Base-by-base conservation (phyloP, 2,113 vertebrate genomes). In the Sigmodon hispidus region DNA sequence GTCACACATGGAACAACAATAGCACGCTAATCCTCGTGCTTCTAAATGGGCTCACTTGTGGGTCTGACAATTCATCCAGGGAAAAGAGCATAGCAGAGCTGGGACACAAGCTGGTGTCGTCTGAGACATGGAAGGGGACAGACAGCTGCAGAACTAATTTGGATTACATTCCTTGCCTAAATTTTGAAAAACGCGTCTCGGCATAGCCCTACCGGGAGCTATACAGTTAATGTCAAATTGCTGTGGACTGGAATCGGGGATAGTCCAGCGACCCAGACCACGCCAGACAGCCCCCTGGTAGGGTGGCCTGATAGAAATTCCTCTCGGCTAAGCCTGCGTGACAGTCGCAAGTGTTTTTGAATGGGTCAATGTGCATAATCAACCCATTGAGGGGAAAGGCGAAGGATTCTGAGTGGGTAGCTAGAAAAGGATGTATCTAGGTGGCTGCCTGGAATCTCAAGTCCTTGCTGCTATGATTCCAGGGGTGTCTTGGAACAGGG, bases 111-210 rank as follows among this genome's bases (percentile, higher is more conserved):
- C 59, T 73, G 57, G 59, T 90, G 95, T 95, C 70, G 95, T 95
- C 92, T 29, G 96, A 91, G 94, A 91, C 34, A 24, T 48, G 92
- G 77, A 63, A 70, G 84, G 91, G 84, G 95, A 97, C 96, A 97
- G 95, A 97, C 96, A 97, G 96, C 97, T 96, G 96, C 97, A 97
- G 93, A 94, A 97, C 97, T 96, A 96, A 97, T 97, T 94, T 95
- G 97, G 97, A 96, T 97, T 91, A 90, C 96, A 98, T 97, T 97
- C 97, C 90, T 96, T 83, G 89, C 90, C 80, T 97, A 97, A 95
- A 97, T 96, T 95, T 96, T 97, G 95, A 95, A 97, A 95, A 59
- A 87, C 92, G 94, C 95, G 96, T 96, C 94, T 95, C 59, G 92
- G 83, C 94, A 93, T 34, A 94, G 96, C 92, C 89, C 70, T 83